A percentile compares a stretch with the other conserved stretches of the same genome.
Evolutionary conservation across 2,888 invertebrate genomes (phyloP).

Genomic region (Arctia plantaginis): DNA sequence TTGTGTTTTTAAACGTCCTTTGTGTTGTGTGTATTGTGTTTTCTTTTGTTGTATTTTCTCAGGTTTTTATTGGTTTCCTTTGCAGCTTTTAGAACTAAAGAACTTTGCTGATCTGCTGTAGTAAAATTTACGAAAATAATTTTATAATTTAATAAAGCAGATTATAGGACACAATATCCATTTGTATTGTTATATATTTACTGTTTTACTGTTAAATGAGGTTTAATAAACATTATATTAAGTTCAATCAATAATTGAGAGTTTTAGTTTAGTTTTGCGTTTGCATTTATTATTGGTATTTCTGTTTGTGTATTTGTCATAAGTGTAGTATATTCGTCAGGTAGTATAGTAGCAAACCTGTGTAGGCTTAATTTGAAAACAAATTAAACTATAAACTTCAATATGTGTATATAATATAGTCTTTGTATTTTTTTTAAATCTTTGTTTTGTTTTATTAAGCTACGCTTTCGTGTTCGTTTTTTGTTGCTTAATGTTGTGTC

Average conservation of each 20-base stretch:
- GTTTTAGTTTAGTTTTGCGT: not conserved
- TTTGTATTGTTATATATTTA: no score
- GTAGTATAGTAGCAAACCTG: not conserved
- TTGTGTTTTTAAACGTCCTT: constrained; percentile 11
- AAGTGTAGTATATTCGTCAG: not conserved
- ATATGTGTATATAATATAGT: not conserved
- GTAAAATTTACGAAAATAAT: not conserved
- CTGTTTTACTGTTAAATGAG: no score
- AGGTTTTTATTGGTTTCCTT: constrained; percentile 1
- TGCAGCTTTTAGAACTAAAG: not conserved
- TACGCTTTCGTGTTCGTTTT: not conserved
- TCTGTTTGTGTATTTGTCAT: not conserved
- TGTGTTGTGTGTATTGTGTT: constrained; percentile 10
- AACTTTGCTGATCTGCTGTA: not conserved
- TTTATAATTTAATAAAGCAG: no score
- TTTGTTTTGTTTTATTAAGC: not conserved
- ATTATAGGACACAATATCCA: no score
- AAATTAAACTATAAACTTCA: not conserved
- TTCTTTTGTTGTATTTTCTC: not conserved
- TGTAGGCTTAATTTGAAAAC: not conserved
- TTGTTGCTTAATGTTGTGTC: not conserved
- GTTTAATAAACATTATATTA: no score
- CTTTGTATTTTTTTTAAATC: not conserved
- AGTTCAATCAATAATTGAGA: no score
- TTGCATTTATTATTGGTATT: not conserved